Evolutionary conservation across 2,888 invertebrate species (phyloP), one percentile per base, ranked within the genome.

Genomic region (Anodontia alba): DNA sequence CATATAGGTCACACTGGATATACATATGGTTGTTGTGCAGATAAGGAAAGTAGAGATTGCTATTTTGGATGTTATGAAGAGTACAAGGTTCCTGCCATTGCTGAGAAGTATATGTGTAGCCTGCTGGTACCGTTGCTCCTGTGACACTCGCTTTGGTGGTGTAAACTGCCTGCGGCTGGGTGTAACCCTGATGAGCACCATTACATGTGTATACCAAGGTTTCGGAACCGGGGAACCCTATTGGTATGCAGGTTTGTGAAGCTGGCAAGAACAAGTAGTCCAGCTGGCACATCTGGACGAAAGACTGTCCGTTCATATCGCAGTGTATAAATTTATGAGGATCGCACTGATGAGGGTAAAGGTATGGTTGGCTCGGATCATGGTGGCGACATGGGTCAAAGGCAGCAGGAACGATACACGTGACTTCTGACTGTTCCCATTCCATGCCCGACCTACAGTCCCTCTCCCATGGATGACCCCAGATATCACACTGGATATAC

Each of bases 401-500:
- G 3, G 17, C 33, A 10, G 81, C 68, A 10, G 76, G 57, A 0
- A 54, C 43, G 67, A 86, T 74, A 54, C 89, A 90, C 0, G 90
- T 88, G 33, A 87, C 66, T n/a, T 86, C 79, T 0, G 38, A 54
- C 42, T 90, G 87, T 26, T 87, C 88, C 90, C 90, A 90, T 10
- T 84, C 81, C 73, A 84, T 75, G n/a, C 88, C 88, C 3, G 26
- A 0, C 10, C 83, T 89, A 70, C 89, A 90, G 5, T 57, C 62
- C 51, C 78, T 78, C 15, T 84, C 76, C 85, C 87, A 90, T 8
- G 88, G 81, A n/a, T 89, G 80, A 1, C 91, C 90, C 88, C 87
- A 89, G 10, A 89, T 83, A 66, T 89, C 88, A 51, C 91, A 90
- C 70, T 91, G 90, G 66, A 89, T 88, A 73, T 85, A 90, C 74